Conservation (phyloP, 2,113 vertebrate species). For the Xiphorhynchus elegans region DNA sequence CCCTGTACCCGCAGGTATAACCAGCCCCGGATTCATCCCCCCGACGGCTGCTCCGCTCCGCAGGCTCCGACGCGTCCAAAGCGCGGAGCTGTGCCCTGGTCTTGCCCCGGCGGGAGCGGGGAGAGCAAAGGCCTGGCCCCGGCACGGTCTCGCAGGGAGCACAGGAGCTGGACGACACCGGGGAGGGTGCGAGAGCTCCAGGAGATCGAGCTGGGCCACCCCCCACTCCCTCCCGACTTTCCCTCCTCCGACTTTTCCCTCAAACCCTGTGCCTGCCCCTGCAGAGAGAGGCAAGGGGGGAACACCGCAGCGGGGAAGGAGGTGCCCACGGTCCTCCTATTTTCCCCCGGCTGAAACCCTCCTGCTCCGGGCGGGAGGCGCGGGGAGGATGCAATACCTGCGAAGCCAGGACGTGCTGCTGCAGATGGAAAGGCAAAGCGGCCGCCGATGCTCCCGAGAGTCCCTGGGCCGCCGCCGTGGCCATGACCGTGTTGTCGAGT, state of each 20-base stretch:
- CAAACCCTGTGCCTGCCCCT: fast-evolving
- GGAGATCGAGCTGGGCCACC: neutral
- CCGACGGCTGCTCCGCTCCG: neutral
- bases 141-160: neutral
- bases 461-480: slow-evolving; percentile 88
- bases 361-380: neutral
- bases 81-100: neutral
- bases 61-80: neutral
- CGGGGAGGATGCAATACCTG: slow-evolving; percentile 79
- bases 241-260: neutral
- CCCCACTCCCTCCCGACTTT: too few species aligned
- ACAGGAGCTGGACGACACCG: neutral
- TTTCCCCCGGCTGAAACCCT: neutral
- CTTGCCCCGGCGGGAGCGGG: neutral
- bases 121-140: neutral
- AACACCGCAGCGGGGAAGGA: neutral
- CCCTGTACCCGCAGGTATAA: neutral
- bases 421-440: slow-evolving; percentile 93
- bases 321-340: neutral
- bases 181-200: neutral
- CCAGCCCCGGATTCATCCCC: neutral
- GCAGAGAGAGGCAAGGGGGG: too few species aligned
- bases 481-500: slow-evolving; percentile 85
- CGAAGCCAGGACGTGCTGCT: slow-evolving; percentile 95
- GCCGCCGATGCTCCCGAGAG: slow-evolving; percentile 80